phyloP scores from a whole-genome alignment of 1,140 invertebrate species.

The Marisa cornuarietis region DNA sequence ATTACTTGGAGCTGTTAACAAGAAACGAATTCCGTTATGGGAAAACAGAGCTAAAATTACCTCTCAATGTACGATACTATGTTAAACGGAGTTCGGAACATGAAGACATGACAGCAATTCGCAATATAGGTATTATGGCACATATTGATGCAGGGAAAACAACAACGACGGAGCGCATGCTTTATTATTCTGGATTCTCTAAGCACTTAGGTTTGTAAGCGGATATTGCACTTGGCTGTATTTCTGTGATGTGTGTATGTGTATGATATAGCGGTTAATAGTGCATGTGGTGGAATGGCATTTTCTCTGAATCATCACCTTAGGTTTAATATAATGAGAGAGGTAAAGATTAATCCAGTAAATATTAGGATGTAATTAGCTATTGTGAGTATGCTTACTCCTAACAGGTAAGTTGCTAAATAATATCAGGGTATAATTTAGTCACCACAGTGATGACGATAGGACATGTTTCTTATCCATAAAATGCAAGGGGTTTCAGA shows the following conservation, averaged over 20 bases:
- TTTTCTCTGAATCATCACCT: neutral
- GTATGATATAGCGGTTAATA: neutral
- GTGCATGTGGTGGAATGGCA: neutral
- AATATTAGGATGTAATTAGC: neutral
- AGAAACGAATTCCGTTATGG: neutral
- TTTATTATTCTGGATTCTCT: constrained; percentile 90
- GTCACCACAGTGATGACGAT: too few relatives aligned
- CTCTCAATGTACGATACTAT: neutral
- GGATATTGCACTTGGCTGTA: too few relatives aligned
- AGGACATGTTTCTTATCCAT: too few relatives aligned
- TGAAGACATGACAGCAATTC: constrained; percentile 71
- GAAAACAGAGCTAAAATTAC: neutral
- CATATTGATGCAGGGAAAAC: constrained; percentile 99
- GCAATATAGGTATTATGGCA: constrained; percentile 99
- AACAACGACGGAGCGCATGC: constrained; percentile 96
- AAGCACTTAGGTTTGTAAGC: constrained; percentile 46
- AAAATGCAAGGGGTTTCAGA: too few relatives aligned
- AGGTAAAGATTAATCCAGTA: neutral
- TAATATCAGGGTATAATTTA: too few relatives aligned
- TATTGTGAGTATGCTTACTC: too few relatives aligned
- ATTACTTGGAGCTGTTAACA: neutral
- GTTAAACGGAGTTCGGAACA: constrained; percentile 5
- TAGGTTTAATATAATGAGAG: neutral
- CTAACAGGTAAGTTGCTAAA: too few relatives aligned
- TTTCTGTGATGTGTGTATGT: neutral